A percentile compares a stretch with the other conserved stretches of the same genome.
These are phyloP conservation scores for Nothocercus julius DNA, from an alignment of 2,113 vertebrate species.

Conservation along the genomic window DNA sequence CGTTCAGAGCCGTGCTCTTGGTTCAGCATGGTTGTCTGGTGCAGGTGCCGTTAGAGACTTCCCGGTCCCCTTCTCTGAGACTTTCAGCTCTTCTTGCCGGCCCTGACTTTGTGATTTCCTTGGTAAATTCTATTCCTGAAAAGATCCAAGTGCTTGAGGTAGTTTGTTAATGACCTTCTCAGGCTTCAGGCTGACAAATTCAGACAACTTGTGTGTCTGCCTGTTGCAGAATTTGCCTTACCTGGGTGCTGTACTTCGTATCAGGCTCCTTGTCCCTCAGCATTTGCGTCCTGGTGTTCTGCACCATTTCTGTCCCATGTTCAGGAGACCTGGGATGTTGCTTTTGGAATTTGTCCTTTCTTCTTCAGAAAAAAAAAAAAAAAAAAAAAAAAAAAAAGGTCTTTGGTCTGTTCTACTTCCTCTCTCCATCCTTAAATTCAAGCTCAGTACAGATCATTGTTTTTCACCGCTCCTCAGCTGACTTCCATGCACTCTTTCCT, in stretches of 20 bases:
- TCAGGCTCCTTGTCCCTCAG: neutral
- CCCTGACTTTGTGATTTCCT: neutral
- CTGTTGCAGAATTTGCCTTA: neutral
- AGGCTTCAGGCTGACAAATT: neutral
- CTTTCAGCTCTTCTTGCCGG: neutral
- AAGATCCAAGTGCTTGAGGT: neutral
- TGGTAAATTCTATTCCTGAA: neutral
- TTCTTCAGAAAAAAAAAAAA: neutral
- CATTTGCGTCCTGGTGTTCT: neutral
- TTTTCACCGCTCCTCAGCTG: neutral
- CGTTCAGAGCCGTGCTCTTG: neutral
- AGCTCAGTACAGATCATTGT: neutral
- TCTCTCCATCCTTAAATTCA: neutral
- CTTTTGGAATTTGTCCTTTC: neutral
- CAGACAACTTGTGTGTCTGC: neutral
- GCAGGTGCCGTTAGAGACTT: neutral
- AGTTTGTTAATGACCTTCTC: neutral
- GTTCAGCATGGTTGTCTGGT: neutral
- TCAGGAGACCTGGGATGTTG: neutral
- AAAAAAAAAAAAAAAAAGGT: neutral
- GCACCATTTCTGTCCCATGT: neutral
- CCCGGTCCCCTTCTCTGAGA: neutral
- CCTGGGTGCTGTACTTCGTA: fast-evolving
- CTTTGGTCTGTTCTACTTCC: neutral
- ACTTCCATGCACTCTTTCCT: neutral